Evolutionary conservation across 2,797 vertebrate species (phyloP), one percentile per base, ranked within the genome.

Genomic region (Falco cherrug): DNA sequence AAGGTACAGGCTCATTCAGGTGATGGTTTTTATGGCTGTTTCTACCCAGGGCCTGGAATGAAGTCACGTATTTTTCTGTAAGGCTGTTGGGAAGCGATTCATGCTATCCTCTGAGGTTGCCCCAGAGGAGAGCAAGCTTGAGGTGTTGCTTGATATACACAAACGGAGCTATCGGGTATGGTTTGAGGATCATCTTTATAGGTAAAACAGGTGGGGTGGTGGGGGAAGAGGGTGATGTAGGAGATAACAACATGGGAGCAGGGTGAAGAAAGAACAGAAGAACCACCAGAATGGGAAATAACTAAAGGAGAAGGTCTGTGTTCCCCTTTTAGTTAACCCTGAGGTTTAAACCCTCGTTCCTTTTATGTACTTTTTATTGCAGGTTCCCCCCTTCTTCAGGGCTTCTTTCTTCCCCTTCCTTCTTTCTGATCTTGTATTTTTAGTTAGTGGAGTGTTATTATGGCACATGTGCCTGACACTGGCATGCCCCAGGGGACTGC

Each of bases 1-100:
- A 99, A 99, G 99, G 99, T 99, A 99, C 94, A 93, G 61, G 91
- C 89, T 68, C 91, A 31, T 95, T 73, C 25, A 85, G 90, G 90
- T 79, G 86, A 80, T 81, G 91, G 61, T 45, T 16, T 51, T 84
- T 60, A 35, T 13, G 37, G 89, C 84, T 63, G 16, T 22, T 92
- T 79, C 60, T 74, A 35, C 37, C 81, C 90, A 65, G 51, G 80
- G n/a, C 77, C 35, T 93, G 93, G 73, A 70, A 37, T 29, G 47
- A 90, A n/a, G 53, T 22, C 31, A 4, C 2, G 9, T 33, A 2
- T 21, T 45, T 75, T 61, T 59, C 85, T 83, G 41, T 54, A 33
- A 69, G 2, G 6, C 12, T 31, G 5, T 7, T 67, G 63, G 28
- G 59, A 87, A 61, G 22, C 1, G 37, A 10, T 53, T 71, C 6